phyloP scores from a whole-genome alignment of 92 coral and sea anemone genomes.

The Phenganax subtilis region DNA sequence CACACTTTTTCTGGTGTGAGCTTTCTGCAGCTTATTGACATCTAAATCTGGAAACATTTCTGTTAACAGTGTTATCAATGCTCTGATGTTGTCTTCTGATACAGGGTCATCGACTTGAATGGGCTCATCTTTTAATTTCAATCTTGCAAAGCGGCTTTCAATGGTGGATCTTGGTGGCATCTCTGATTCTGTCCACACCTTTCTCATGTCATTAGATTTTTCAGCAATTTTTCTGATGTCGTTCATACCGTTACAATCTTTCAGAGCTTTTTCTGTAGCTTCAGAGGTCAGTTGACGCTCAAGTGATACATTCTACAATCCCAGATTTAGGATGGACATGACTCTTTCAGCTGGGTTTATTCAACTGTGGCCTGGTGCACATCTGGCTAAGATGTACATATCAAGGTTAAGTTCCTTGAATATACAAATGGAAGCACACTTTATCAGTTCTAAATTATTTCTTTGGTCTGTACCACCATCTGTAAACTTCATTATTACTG shows the following conservation, averaged over 20 bases:
- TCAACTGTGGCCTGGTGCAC: constrained; percentile 41
- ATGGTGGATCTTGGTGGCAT: constrained; percentile 42
- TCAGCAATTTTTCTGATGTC: not conserved
- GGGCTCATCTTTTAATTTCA: constrained; percentile 11
- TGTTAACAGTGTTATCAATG: constrained; percentile 13
- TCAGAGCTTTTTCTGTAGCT: not conserved
- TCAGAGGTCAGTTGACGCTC: constrained; percentile 4
- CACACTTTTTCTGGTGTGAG: constrained; percentile 29
- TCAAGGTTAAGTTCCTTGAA: constrained; percentile 18
- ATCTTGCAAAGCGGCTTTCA: constrained; percentile 37
- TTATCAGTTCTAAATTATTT: constrained; percentile 41
- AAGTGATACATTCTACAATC: constrained; percentile 9
- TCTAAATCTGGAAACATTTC: constrained; percentile 51
- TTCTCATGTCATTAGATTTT: not conserved
- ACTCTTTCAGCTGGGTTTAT: constrained; percentile 23
- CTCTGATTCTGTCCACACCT: constrained; percentile 39
- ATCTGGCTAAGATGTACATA: constrained; percentile 42
- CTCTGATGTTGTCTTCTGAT: constrained; percentile 26
- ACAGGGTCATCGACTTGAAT: constrained; percentile 28
- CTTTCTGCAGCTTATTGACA: constrained; percentile 41
- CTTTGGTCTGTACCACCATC: constrained; percentile 50
- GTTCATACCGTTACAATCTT: constrained; percentile 5
- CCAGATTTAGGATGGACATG: constrained; percentile 9
- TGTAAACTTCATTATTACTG: constrained; percentile 43
- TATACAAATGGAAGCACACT: constrained; percentile 35